These are phyloP conservation scores for Eupeodes luniger DNA, from an alignment of 2,888 invertebrate genomes.

Conservation along the genomic window DNA sequence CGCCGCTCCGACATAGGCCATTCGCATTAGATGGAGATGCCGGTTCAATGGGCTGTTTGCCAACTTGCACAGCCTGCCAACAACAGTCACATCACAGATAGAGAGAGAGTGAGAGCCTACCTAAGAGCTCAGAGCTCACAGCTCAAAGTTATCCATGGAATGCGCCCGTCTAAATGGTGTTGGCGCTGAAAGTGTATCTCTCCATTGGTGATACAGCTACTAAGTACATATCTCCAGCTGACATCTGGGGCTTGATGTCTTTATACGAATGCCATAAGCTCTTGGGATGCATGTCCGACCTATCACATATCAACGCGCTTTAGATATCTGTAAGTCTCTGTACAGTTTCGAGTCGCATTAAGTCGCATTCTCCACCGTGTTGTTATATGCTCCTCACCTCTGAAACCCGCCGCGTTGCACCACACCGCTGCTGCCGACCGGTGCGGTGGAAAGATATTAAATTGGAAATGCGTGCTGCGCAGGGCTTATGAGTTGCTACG, in stretches of 20 bases:
- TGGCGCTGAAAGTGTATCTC: constrained; percentile 75
- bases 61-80: not conserved
- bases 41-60: constrained; percentile 68
- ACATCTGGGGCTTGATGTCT: constrained; percentile 76
- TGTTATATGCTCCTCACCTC: constrained; percentile 12
- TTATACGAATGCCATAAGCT: constrained; percentile 76
- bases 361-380: constrained; percentile 61
- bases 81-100: constrained; percentile 23
- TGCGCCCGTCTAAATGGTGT: constrained; percentile 73
- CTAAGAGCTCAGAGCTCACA: constrained; percentile 4
- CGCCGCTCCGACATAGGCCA: constrained; percentile 71
- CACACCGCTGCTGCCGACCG: constrained; percentile 14
- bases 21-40: constrained; percentile 74
- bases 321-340: constrained; percentile 72
- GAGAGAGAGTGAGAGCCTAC: not conserved
- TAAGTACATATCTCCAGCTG: constrained; percentile 75
- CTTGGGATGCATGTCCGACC: constrained; percentile 75
- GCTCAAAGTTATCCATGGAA: constrained; percentile 65
- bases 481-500: constrained; percentile 62
- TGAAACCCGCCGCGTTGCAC: not conserved
- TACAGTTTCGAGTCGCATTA: constrained; percentile 74
- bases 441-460: constrained; percentile 50
- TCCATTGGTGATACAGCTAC: constrained; percentile 69
- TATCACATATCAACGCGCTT: constrained; percentile 77
- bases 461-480: constrained; percentile 74